Percentiles rank a stretch among this genome's conserved stretches.
Evolutionary conservation across 2,797 vertebrate species (phyloP).

Genomic region (Pampus argenteus): DNA sequence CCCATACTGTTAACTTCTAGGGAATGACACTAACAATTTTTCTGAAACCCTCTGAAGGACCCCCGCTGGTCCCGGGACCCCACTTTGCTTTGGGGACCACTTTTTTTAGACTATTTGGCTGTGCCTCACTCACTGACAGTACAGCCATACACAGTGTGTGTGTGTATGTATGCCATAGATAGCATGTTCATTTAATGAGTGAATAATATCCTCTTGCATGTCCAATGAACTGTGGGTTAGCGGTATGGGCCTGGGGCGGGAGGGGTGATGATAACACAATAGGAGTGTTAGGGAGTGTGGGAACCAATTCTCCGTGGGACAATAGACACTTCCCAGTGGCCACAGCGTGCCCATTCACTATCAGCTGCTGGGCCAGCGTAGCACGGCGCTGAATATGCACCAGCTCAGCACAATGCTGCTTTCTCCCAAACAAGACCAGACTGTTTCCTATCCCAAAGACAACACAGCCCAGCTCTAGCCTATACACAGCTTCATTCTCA

Average conservation of each 20-base stretch:
- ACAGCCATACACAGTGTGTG: constrained; percentile 66
- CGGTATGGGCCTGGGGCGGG: constrained; percentile 48
- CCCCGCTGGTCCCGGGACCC: constrained; percentile 34
- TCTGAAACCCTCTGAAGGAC: constrained; percentile 24
- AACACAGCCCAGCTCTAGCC: constrained; percentile 75
- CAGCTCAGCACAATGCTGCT: constrained; percentile 79
- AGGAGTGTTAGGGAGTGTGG: constrained; percentile 84
- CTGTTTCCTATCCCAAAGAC: constrained; percentile 82
- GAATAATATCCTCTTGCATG: constrained; percentile 77
- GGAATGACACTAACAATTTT: constrained; percentile 3
- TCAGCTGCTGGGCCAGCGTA: constrained; percentile 76
- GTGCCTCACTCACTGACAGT: constrained; percentile 54
- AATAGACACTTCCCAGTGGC: constrained; percentile 83
- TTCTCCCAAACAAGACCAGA: constrained; percentile 82
- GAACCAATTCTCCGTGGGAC: constrained; percentile 83
- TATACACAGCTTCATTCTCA: constrained; percentile 76
- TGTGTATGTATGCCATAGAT: constrained; percentile 66
- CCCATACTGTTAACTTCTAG: constrained; percentile 3
- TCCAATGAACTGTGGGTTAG: constrained; percentile 76
- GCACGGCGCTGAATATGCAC: constrained; percentile 73
- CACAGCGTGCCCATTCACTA: constrained; percentile 79
- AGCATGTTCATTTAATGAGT: constrained; percentile 80
- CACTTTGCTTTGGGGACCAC: constrained; percentile 57
- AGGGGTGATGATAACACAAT: constrained; percentile 73
- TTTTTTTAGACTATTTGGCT: constrained; percentile 43